Evolutionary conservation across 2,113 vertebrate genomes (phyloP), one percentile per base, ranked within the genome.

Genomic region (Casuarius casuarius): DNA sequence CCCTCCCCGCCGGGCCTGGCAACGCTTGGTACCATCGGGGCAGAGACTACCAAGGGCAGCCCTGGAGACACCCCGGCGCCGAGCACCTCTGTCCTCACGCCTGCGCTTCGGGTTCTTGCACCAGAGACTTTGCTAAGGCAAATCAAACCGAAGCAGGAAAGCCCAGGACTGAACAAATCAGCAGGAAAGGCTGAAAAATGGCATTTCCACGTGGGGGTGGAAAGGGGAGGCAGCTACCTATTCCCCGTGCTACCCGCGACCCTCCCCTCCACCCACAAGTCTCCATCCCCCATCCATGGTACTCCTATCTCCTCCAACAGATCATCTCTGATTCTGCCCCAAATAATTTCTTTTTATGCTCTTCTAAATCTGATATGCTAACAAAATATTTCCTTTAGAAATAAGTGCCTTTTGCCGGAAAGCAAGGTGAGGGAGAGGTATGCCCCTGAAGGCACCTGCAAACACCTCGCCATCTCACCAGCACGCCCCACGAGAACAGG

Each of bases 191-290:
- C 84, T 58, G 59, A n/a, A 73, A 28, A 44, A 11, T 0, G 5
- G 52, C 23, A 66, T 8, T 49, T 63, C 35, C 28, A 72, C 15
- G 15, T 15, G 3, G 1, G 1, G 56, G 1, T 7, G 17, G 0
- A 42, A 20, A 10, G 19, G 4, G 8, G 78, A 72, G 58, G 5
- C 59, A 73, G 29, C 18, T 62, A 74, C n/a, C 56, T 4, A 2
- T 17, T 84, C 26, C 54, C 52, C 44, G 11, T 1, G 3, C 49
- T 51, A 44, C 29, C 20, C 2, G 0, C 0, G 3, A 9, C 79
- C 79, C 31, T 12, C 61, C 40, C 46, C 20, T 56, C 22, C 67
- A 33, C 3, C 8, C 52, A 4, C 51, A 31, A 54, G 2, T 5
- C 76, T 71, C 33, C 7, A 26, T 1, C 5, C n/a, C 38, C 5